phyloP scores from a whole-genome alignment of 2,113 vertebrate species.

The Colossoma macropomum region DNA sequence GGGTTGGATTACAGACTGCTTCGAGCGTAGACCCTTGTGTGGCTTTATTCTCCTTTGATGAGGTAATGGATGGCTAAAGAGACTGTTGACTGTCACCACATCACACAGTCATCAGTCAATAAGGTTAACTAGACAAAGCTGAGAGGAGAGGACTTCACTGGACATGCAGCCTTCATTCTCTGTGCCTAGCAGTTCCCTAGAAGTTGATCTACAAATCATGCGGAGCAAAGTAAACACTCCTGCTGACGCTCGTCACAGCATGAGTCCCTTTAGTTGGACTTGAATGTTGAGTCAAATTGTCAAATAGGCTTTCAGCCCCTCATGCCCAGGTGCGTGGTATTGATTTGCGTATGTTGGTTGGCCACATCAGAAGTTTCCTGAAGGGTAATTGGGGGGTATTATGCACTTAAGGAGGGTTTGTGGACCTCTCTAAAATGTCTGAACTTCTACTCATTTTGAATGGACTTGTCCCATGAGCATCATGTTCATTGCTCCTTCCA shows the following conservation, averaged over 20 bases:
- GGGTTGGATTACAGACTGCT: conserved; percentile 41
- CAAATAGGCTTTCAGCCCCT: conserved; percentile 41
- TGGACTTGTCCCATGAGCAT: conserved; percentile 22
- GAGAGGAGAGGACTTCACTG: conserved; percentile 40
- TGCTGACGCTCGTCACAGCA: conserved; percentile 30
- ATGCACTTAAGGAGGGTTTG: conserved; percentile 50
- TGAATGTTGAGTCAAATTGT: conserved; percentile 43
- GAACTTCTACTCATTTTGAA: neutral
- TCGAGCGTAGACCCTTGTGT: conserved; percentile 52
- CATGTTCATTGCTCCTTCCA: conserved; percentile 10
- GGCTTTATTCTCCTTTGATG: conserved; percentile 63
- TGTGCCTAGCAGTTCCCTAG: neutral
- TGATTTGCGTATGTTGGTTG: conserved; percentile 55
- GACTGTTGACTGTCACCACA: conserved; percentile 55
- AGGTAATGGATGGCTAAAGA: conserved; percentile 32
- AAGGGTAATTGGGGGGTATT: conserved; percentile 48
- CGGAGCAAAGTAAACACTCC: conserved; percentile 18
- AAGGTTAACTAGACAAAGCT: conserved; percentile 64
- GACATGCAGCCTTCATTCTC: conserved; percentile 20
- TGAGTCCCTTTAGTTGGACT: conserved; percentile 54
- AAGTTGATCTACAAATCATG: conserved; percentile 11
- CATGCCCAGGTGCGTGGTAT: conserved; percentile 36
- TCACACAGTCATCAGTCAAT: conserved; percentile 71
- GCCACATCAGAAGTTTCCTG: conserved; percentile 43
- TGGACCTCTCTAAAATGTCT: neutral